Conservation (phyloP, 92 coral and sea anemone genomes). For the Phymanthus crucifer region DNA sequence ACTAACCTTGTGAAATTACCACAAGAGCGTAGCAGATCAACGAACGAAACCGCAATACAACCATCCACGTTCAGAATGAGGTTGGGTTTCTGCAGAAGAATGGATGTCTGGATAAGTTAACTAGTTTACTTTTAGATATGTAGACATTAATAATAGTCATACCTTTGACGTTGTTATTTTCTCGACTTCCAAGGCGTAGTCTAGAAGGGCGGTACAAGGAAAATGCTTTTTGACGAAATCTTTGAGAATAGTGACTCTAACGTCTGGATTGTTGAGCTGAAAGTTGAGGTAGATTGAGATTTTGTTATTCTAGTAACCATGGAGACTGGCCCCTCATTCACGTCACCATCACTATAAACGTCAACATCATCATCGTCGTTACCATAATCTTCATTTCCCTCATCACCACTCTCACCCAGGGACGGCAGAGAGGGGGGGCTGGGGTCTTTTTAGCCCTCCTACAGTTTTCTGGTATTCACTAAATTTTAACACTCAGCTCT, state of each 20-base stretch:
- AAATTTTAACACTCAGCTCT: no score
- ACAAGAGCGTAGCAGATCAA: conserved; percentile 93
- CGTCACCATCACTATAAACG: no score
- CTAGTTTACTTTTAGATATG: background rate
- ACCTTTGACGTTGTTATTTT: conserved; percentile 98
- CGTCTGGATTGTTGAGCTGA: conserved; percentile 95
- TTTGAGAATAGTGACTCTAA: conserved; percentile 88
- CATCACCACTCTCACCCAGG: no score
- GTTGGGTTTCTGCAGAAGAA: conserved; percentile 81
- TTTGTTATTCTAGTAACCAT: background rate
- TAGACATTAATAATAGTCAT: background rate
- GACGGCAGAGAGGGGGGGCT: no score
- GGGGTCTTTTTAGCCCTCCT: no score
- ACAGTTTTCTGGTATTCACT: no score
- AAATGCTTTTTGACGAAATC: conserved; percentile 89
- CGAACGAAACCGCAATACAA: conserved; percentile 94
- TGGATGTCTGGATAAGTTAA: background rate
- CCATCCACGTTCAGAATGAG: conserved; percentile 97
- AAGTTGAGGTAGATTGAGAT: background rate
- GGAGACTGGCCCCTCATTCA: no score
- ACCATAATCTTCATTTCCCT: no score
- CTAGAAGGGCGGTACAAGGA: conserved; percentile 74
- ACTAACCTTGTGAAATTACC: conserved; percentile 92
- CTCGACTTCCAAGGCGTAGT: conserved; percentile 91
- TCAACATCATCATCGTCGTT: no score